Evolutionary conservation across 2,888 invertebrate genomes (phyloP).

Genomic region (Eristalis pertinax): DNA sequence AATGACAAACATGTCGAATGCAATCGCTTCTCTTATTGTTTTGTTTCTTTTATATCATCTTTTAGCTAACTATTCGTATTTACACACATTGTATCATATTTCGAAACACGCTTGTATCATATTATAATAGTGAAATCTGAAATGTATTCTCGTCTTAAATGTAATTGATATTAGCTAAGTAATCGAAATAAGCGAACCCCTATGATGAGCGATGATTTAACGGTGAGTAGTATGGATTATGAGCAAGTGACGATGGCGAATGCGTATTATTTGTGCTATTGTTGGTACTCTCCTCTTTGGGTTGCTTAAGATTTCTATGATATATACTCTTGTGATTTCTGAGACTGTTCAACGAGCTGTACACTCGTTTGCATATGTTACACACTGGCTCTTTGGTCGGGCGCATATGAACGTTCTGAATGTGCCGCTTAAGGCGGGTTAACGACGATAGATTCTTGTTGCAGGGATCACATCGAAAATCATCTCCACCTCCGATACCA

Average conservation of each 20-base stretch:
- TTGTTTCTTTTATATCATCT: conserved; percentile 53
- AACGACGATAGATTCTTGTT: conserved; percentile 94
- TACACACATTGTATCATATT: conserved; percentile 73
- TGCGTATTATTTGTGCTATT: conserved; percentile 69
- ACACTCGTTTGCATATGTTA: conserved; percentile 95
- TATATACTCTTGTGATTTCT: conserved; percentile 96
- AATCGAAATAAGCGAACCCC: conserved; percentile 80
- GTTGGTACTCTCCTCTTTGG: conserved; percentile 80
- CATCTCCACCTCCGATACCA: conserved; percentile 84
- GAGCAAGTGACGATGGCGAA: conserved; percentile 65
- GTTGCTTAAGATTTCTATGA: conserved; percentile 91
- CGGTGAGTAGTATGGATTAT: conserved; percentile 78
- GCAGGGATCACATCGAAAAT: conserved; percentile 95
- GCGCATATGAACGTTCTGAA: conserved; percentile 95
- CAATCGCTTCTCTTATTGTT: conserved; percentile 39
- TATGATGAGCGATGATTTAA: conserved; percentile 81
- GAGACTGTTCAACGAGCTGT: conserved; percentile 94
- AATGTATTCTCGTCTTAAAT: conserved; percentile 73
- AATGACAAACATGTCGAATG: conserved; percentile 41
- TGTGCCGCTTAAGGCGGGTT: conserved; percentile 94
- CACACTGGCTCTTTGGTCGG: conserved; percentile 95
- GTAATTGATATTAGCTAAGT: conserved; percentile 77
- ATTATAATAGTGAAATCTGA: conserved; percentile 19
- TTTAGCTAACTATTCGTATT: conserved; percentile 61
- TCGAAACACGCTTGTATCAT: conserved; percentile 18